These are phyloP conservation scores for Drosophila gunungcola DNA, from an alignment of 1,140 invertebrate species.

Conservation along the genomic window DNA sequence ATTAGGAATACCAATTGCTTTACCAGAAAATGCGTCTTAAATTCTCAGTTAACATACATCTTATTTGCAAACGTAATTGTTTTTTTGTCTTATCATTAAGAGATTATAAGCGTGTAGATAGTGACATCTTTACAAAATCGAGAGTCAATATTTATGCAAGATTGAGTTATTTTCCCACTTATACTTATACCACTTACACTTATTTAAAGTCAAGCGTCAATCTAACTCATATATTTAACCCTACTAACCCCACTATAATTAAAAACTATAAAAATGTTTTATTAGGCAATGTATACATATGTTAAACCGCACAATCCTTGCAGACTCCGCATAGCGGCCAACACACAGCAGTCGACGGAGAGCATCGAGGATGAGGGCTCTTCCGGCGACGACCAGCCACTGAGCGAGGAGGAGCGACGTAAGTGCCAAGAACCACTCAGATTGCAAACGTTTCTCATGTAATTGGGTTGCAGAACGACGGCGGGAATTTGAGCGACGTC, in stretches of 20 bases:
- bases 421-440: conserved; percentile 34
- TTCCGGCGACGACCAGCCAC: conserved; percentile 88
- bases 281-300: too few species aligned
- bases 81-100: background rate
- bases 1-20: background rate
- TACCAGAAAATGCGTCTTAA: conserved; percentile 1
- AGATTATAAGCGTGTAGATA: conserved; percentile 3
- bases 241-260: too few species aligned
- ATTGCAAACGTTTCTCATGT: conserved; percentile 25
- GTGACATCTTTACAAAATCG: background rate
- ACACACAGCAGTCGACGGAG: conserved; percentile 82
- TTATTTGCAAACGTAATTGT: conserved; percentile 2
- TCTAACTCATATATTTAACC: too few species aligned
- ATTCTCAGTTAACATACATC: background rate
- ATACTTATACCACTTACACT: too few species aligned
- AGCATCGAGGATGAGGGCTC: conserved; percentile 88
- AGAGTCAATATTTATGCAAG: background rate
- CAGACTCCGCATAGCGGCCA: conserved; percentile 85
- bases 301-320: conserved; percentile 9
- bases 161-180: too few species aligned
- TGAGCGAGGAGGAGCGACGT: conserved; percentile 87
- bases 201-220: too few species aligned
- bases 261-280: too few species aligned
- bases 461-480: conserved; percentile 86
- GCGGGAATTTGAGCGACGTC: conserved; percentile 94